Evolutionary conservation across 2,888 invertebrate species (phyloP).

Genomic region (Bursaphelenchus okinawaensis): DNA sequence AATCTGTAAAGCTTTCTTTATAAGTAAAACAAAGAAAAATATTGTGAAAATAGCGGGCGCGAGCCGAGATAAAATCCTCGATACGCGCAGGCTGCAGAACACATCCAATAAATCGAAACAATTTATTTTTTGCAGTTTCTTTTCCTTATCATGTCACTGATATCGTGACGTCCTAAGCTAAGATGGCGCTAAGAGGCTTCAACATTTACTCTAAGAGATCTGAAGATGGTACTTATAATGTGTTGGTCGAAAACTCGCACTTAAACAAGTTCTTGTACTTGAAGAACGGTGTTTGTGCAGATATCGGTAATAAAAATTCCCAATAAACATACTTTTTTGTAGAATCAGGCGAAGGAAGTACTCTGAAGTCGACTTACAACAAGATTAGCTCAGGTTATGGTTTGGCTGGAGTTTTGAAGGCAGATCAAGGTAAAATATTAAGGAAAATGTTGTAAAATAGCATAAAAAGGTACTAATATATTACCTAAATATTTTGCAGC

Average conservation of each 20-base stretch:
- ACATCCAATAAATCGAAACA: not conserved
- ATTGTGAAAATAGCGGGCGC: no score
- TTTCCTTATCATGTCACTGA: not conserved
- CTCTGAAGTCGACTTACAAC: slow-evolving; percentile 47
- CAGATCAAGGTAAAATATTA: slow-evolving; percentile 32
- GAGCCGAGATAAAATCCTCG: no score
- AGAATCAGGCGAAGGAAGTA: slow-evolving; percentile 19
- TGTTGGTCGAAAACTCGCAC: slow-evolving; percentile 42
- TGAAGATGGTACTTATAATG: slow-evolving; percentile 13
- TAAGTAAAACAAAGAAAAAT: not conserved
- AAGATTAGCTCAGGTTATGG: slow-evolving; percentile 92
- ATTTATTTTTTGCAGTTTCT: not conserved
- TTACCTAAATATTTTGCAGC: no score
- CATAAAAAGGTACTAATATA: not conserved
- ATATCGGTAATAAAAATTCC: slow-evolving; percentile 34
- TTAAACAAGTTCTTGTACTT: slow-evolving; percentile 41
- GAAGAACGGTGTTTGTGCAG: slow-evolving; percentile 43
- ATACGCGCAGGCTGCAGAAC: not conserved
- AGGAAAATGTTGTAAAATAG: not conserved
- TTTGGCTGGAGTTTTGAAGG: slow-evolving; percentile 83
- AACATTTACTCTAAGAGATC: slow-evolving; percentile 3
- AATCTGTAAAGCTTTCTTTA: not conserved
- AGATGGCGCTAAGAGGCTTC: slow-evolving; percentile 9
- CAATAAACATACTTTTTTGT: slow-evolving; percentile 5
- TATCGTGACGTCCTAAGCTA: not conserved